Evolutionary conservation across 2,113 vertebrate genomes (phyloP), one percentile per base, ranked within the genome.

Genomic region (Trogon surrucura): DNA sequence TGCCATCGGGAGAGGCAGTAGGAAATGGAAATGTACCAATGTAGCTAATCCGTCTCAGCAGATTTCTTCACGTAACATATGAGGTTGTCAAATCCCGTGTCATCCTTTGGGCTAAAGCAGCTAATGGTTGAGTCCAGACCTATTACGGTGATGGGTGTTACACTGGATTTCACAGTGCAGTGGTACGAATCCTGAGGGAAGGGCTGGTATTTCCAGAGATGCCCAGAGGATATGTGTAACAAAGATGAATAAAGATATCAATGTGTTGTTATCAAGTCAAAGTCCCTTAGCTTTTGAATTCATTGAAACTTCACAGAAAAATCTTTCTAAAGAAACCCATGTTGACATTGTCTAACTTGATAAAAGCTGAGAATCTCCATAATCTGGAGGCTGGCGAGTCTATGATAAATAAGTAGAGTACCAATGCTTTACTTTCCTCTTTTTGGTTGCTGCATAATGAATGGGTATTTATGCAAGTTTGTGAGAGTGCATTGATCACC

Each of bases 71-170:
- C 1, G 19, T 93, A 86, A 92, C 82, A 3, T 56, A 80, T 29
- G 67, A 91, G 67, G 11, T 57, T 96, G 95, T 94, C 95, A 95
- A 84, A 92, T 86, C 23, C 45, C 64, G 47, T 91, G 88, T 53
- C 75, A 60, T 83, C 75, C 95, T 95, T 60, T 80, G 90, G 95
- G 91, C 90, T 88, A 96, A 74, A 85, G 61, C 82, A 78, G 75
- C 88, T 93, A 91, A 90, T 62, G 58, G 71, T 36, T 57, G 64
- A 86, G 77, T 79, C 92, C 53, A n/a, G 75, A 78, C 32, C 72
- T 92, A 27, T 91, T 81, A 88, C 54, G 48, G 54, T 88, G 88
- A 81, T 74, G 51, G n/a, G 75, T 11, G 16, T 14, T 88, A 6
- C 56, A 18, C 18, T 51, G 90, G 57, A 65, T 93, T 91, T 94